These are phyloP conservation scores for Lapara coniferarum DNA, from an alignment of 2,888 invertebrate genomes.

Conservation along the genomic window DNA sequence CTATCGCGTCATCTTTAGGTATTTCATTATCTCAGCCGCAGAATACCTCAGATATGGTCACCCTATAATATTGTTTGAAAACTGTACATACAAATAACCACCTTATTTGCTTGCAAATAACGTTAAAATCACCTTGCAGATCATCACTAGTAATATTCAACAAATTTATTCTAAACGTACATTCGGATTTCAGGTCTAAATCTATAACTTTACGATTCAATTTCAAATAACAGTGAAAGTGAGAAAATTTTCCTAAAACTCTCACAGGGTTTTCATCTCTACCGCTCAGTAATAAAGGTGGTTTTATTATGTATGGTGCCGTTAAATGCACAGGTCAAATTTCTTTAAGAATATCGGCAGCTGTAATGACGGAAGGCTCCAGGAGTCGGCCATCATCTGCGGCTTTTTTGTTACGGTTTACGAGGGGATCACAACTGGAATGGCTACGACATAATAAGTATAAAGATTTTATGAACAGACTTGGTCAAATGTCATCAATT, in stretches of 20 bases:
- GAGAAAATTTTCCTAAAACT: not conserved
- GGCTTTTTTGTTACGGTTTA: constrained; percentile 1
- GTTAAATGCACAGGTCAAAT: constrained; percentile 25
- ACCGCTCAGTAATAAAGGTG: not conserved
- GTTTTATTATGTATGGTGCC: not conserved
- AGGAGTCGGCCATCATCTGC: constrained; percentile 11
- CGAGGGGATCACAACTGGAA: not conserved
- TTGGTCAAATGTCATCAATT: too few relatives aligned
- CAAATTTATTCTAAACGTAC: not conserved
- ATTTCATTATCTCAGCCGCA: constrained; percentile 21
- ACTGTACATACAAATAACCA: not conserved
- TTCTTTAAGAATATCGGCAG: constrained; percentile 30
- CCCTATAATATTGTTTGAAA: constrained; percentile 1
- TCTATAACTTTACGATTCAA: not conserved
- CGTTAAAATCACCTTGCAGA: not conserved
- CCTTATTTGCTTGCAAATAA: not conserved
- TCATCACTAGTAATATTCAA: not conserved
- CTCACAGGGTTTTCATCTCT: not conserved
- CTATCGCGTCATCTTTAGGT: constrained; percentile 21
- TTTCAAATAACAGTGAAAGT: not conserved
- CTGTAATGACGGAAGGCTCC: constrained; percentile 19
- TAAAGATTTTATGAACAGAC: not conserved
- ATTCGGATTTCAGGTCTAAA: not conserved
- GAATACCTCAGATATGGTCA: constrained; percentile 23
- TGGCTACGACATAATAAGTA: not conserved